These are phyloP conservation scores for Augiades crinisus DNA, from an alignment of 2,888 invertebrate species.

Conservation along the genomic window DNA sequence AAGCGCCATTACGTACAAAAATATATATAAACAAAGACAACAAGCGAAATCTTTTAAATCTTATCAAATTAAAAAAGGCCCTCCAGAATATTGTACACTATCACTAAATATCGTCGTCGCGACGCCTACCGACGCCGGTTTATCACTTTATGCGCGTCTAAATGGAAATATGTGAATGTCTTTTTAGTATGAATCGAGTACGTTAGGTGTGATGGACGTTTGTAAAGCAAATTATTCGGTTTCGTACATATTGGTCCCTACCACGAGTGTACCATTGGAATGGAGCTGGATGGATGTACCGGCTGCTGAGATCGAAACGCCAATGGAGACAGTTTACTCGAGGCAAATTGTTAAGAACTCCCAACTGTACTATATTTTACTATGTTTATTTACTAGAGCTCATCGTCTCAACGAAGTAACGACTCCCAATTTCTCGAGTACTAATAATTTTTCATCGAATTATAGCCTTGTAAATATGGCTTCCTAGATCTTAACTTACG, in stretches of 20 bases:
- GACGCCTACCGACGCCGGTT: conserved; percentile 26
- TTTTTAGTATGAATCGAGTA: conserved; percentile 53
- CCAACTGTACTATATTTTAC: too few relatives aligned
- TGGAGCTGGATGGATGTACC: conserved; percentile 31
- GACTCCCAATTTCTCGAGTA: too few relatives aligned
- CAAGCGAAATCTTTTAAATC: conserved; percentile 66
- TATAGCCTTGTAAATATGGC: too few relatives aligned
- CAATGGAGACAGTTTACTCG: conserved; percentile 23
- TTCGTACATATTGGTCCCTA: conserved; percentile 46
- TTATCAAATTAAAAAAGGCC: conserved; percentile 76
- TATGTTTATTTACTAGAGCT: too few relatives aligned
- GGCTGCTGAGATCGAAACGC: conserved; percentile 32
- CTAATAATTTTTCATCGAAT: too few relatives aligned
- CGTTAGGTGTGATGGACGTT: conserved; percentile 36
- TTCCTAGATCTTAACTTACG: too few relatives aligned
- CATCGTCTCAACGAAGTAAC: too few relatives aligned
- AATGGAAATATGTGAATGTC: conserved; percentile 62
- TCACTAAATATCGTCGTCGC: conserved; percentile 53
- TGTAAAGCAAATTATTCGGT: conserved; percentile 31
- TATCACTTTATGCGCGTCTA: conserved; percentile 39
- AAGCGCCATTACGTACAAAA: too few relatives aligned
- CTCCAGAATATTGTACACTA: conserved; percentile 64
- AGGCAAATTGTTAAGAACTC: background rate
- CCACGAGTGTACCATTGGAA: conserved; percentile 36
- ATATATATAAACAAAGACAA: conserved; percentile 75